Percentiles rank a stretch among this genome's conserved stretches.
phyloP scores from a whole-genome alignment of 2,113 vertebrate genomes.

The Malurus elegans region DNA sequence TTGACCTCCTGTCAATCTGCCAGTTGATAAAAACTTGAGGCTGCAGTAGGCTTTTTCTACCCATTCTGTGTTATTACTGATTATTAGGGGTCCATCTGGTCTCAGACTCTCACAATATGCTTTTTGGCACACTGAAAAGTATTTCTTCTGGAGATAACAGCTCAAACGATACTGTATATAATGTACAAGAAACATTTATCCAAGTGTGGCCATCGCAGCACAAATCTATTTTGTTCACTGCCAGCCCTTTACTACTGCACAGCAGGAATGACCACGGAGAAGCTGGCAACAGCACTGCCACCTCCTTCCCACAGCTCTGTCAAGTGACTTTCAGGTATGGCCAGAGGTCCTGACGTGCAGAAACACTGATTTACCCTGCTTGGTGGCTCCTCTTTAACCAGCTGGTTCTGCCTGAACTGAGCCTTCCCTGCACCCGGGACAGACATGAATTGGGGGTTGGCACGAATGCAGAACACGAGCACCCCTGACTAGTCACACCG shows the following conservation, averaged over 20 bases:
- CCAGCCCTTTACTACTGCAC: fast-evolving
- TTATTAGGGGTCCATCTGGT: not conserved
- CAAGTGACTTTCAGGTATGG: not conserved
- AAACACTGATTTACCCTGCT: not conserved
- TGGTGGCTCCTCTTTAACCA: not conserved
- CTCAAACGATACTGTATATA: not conserved
- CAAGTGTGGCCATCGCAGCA: not conserved
- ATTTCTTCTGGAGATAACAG: not conserved
- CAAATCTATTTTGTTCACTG: not conserved
- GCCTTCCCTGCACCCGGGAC: not conserved
- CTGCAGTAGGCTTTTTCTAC: not conserved
- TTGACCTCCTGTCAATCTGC: not conserved
- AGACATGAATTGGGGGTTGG: not conserved
- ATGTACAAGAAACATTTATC: not conserved
- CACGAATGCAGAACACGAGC: not conserved
- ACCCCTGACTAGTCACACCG: not conserved
- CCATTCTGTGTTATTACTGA: not conserved
- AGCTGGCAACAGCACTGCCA: not conserved
- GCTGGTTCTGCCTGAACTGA: not conserved
- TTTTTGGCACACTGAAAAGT: not conserved
- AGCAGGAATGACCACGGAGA: not conserved
- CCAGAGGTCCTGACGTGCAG: not conserved
- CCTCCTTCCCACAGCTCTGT: not conserved
- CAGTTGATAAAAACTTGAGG: not conserved
- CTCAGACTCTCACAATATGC: not conserved